Percentiles rank a stretch among this genome's conserved stretches.
These are phyloP conservation scores for Phortica okadai DNA, from an alignment of 2,888 invertebrate species.

Conservation along the genomic window DNA sequence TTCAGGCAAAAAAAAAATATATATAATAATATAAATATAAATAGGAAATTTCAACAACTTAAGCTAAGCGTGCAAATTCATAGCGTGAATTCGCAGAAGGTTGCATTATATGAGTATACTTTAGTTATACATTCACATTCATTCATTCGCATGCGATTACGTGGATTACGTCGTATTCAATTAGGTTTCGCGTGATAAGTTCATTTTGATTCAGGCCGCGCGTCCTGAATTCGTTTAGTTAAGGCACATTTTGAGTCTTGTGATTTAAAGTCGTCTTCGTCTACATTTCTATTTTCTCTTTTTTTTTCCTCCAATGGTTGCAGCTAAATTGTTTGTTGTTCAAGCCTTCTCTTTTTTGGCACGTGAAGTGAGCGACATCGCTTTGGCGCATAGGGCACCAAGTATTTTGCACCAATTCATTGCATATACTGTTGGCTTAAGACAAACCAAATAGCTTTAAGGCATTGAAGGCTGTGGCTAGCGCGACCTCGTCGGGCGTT, in stretches of 20 bases:
- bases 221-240: constrained; percentile 59
- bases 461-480: constrained; percentile 94
- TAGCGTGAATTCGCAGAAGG: constrained; percentile 48
- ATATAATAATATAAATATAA: constrained; percentile 43
- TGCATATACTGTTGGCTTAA: constrained; percentile 45
- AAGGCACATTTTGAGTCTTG: constrained; percentile 66
- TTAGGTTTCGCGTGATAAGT: constrained; percentile 36
- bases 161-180: constrained; percentile 50
- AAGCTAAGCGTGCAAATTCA: constrained; percentile 56
- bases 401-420: constrained; percentile 28
- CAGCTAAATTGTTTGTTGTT: constrained; percentile 33
- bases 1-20: constrained; percentile 11
- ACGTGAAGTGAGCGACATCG: constrained; percentile 35
- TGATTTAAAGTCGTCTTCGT: constrained; percentile 40
- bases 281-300: constrained; percentile 52
- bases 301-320: not conserved
- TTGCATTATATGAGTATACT: constrained; percentile 40
- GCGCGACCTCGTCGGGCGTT: constrained; percentile 91
- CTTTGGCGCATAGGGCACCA: constrained; percentile 8
- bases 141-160: constrained; percentile 57
- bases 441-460: constrained; percentile 92
- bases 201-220: constrained; percentile 50
- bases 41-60: constrained; percentile 61
- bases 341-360: constrained; percentile 43
- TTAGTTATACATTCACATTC: constrained; percentile 39